Evolutionary conservation across 2,113 vertebrate species (phyloP), one percentile per base, ranked within the genome.

Genomic region (Regulus satrapa): DNA sequence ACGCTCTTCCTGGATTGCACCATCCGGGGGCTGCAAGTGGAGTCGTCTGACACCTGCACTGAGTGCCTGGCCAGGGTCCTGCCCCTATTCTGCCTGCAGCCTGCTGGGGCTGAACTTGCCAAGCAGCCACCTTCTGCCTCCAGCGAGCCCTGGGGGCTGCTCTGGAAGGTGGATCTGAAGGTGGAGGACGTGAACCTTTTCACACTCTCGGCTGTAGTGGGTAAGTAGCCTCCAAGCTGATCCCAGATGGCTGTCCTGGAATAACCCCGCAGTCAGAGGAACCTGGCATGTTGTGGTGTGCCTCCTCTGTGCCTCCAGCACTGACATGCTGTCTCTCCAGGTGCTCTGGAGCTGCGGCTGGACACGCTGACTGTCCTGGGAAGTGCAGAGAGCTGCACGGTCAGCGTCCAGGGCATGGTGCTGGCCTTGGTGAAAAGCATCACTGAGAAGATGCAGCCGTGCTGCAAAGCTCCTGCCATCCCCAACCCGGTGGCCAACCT

Each of bases 161-260:
- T 99, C 51, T 99, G 99, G 97, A 99, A 99, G 89, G 97, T 99
- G 87, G 98, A 99, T 84, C 97, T 99, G 84, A 98, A 98, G 94
- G 98, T 99, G 96, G 99, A 99, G 56, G 99, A 99, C 0, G 98
- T 99, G 82, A 99, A 99, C 68, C 95, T 99, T 80, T 99, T 99
- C 96, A 99, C 99, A 0, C 96, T 99, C 67, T 99, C 99, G 3
- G 97, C 98, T 29, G 32, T 99, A 41, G 99, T 99, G 90, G 99
- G 99, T 99, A 96, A 97, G 98, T 93, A 55, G 63, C n/a, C 8
- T 77, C 40, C 48, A 26, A 38, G 8, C 21, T 58, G 80, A 67
- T 67, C 58, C 43, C 48, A 31, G 58, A 12, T 11, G 21, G 54
- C 49, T 85, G 59, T 77, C 36, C 79, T 69, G 76, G 40, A 79